Conservation (phyloP, 2,888 invertebrate genomes). For the Drosophila seclusa region DNA sequence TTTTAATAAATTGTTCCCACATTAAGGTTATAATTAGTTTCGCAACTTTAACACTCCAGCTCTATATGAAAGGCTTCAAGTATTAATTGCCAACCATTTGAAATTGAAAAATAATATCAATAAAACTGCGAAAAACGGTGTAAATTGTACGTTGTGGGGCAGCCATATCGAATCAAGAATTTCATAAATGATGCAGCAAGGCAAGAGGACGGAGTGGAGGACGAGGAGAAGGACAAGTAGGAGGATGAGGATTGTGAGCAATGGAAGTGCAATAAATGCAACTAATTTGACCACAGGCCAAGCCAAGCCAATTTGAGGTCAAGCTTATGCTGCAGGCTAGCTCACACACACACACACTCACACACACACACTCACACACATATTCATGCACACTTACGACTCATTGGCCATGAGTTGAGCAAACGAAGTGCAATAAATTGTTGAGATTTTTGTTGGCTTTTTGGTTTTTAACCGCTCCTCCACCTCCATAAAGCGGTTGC, state of each 20-base stretch:
- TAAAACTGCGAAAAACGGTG: neutral
- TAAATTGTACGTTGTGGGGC: neutral
- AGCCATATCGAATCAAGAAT: neutral
- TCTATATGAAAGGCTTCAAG: neutral
- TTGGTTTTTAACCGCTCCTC: conserved; percentile 7
- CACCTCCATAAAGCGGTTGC: conserved; percentile 4
- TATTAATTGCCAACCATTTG: neutral
- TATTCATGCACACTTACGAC: neutral
- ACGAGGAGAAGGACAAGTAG: neutral
- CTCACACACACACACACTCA: conserved; percentile 2
- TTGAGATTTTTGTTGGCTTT: conserved; percentile 47
- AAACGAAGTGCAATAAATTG: conserved; percentile 58
- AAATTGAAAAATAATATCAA: neutral
- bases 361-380: conserved; percentile 2
- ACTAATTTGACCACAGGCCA: conserved; percentile 47
- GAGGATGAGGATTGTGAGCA: neutral
- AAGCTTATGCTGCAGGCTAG: conserved; percentile 6
- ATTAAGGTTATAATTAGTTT: neutral
- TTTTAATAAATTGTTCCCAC: neutral
- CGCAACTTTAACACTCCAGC: neutral
- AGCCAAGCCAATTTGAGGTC: conserved; percentile 21
- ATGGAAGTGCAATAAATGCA: conserved; percentile 30
- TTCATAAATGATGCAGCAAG: neutral
- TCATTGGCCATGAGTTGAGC: conserved; percentile 26
- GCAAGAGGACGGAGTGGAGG: neutral